Percentiles rank a stretch among this genome's conserved stretches.
phyloP scores from a whole-genome alignment of 2,888 invertebrate species.

The Drosophila prolongata region DNA sequence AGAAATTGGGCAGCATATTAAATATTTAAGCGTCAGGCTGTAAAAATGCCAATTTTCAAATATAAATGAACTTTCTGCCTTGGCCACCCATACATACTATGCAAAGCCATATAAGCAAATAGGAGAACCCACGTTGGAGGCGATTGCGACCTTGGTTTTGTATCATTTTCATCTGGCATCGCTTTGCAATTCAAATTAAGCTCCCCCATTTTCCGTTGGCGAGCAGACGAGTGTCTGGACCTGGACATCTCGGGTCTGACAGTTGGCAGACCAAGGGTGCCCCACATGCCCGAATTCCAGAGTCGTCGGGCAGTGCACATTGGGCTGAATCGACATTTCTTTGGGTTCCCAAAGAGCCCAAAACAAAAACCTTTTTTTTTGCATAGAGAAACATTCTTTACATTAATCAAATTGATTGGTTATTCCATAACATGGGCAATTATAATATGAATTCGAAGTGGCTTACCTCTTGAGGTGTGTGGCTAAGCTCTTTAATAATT shows the following conservation, averaged over 20 bases:
- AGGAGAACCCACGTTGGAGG: neutral
- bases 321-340: neutral
- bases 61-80: constrained; percentile 18
- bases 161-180: constrained; percentile 19
- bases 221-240: constrained; percentile 15
- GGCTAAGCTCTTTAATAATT: neutral
- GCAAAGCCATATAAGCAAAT: no score
- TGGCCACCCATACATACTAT: neutral
- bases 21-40: constrained; percentile 60
- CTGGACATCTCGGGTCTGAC: constrained; percentile 28
- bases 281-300: constrained; percentile 2
- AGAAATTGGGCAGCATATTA: constrained; percentile 54
- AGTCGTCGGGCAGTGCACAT: constrained; percentile 5
- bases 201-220: neutral
- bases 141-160: constrained; percentile 1
- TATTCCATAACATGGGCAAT: neutral
- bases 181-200: constrained; percentile 46
- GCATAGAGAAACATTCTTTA: neutral
- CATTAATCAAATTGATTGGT: neutral
- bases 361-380: neutral
- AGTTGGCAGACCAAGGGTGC: constrained; percentile 20
- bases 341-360: neutral
- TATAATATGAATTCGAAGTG: neutral
- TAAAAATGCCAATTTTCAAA: constrained; percentile 61
- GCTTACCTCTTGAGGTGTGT: no score